Base-by-base conservation (phyloP, 64 coral and sea anemone species). In the Stichodactyla helianthus region DNA sequence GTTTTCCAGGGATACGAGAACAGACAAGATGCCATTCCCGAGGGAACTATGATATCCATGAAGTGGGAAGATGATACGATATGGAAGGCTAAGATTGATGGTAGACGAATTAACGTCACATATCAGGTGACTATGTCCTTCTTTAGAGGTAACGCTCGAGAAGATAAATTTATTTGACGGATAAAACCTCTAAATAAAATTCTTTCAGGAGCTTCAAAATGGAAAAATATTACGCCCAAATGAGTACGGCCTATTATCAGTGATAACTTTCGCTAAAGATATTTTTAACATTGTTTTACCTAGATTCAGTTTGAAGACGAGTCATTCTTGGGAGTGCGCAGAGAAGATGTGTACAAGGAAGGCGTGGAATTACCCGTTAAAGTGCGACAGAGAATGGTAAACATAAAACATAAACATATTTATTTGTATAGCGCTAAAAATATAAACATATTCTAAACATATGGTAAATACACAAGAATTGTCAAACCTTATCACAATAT, bases 231-330 rank as follows among this genome's bases (percentile, higher is more conserved):
- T 82, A 44, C 25, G 27, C 52, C 16, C 52, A 44, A 44, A 44
- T 1, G 1, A 44, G 4, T 3, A 44, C 35, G 35, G 35, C 35
- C 22, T 65, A n/a, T 65, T n/a, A 18, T n/a, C 22, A 23, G 7
- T 6, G 19, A n/a, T 65, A 65, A 3, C 62, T 0, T 65, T n/a
- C 22, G 18, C 19, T 18, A 51, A 35, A 13, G 20, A 14, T 58
- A 59, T 55, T 89, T 54, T 65, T 25, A 55, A 9, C 17, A 18
- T 2, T 51, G 16, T 19, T 54, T 20, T 50, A 4, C 19, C 77
- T 53, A 96, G 94, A 78, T 96, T 50, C 67, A 93, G 77, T 96
- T 93, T 74, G 94, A 96, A 71, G 94, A 96, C 70, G 94, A 96
- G 5, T 96, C 94, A 5, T 82, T 89, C 54, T 60, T 96, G 35